Evolutionary conservation across 2,888 invertebrate genomes (phyloP).

Genomic region (Acleris emargana): DNA sequence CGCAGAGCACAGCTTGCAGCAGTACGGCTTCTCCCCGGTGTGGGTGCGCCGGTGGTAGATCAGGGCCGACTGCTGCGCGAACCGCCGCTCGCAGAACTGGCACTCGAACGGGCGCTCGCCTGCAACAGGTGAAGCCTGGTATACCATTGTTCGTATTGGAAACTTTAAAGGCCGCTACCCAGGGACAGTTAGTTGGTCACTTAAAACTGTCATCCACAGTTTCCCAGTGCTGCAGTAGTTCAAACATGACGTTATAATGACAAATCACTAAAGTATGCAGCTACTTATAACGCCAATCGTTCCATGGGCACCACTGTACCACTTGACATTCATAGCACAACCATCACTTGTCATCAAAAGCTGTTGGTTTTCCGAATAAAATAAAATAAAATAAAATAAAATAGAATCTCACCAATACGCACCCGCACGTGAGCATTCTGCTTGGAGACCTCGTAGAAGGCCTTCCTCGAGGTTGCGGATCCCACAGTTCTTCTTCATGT

Average conservation of each 20-base stretch:
- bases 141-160: too few species aligned
- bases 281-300: too few species aligned
- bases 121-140: conserved; percentile 39
- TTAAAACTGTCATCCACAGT: too few species aligned
- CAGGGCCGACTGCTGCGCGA: conserved; percentile 79
- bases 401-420: conserved; percentile 77
- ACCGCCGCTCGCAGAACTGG: conserved; percentile 73
- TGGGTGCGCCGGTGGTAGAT: conserved; percentile 81
- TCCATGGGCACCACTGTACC: too few species aligned
- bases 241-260: too few species aligned
- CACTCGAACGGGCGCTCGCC: conserved; percentile 81
- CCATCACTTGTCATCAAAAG: too few species aligned
- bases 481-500: conserved; percentile 81
- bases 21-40: conserved; percentile 80
- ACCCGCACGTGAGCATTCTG: conserved; percentile 80
- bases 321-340: background rate
- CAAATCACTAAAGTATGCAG: too few species aligned
- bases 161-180: too few species aligned
- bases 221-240: too few species aligned
- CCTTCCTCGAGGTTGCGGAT: conserved; percentile 78
- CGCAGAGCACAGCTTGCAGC: conserved; percentile 73
- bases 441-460: conserved; percentile 81
- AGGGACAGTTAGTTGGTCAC: too few species aligned
- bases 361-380: too few species aligned
- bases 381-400: too few species aligned